These are phyloP conservation scores for Hemistola chrysoprasaria DNA, from an alignment of 2,888 invertebrate genomes.

Conservation along the genomic window DNA sequence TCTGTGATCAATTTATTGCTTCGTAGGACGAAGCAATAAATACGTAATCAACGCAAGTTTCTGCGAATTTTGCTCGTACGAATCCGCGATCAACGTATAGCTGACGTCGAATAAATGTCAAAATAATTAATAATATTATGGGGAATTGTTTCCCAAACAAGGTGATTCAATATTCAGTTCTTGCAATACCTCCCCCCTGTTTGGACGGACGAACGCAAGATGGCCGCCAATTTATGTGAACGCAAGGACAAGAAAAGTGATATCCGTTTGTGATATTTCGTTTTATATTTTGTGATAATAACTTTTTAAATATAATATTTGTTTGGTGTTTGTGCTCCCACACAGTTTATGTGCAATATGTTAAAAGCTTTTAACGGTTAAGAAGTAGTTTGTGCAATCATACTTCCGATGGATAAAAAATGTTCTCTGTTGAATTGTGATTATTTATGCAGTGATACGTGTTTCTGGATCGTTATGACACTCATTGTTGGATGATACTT, in stretches of 20 bases:
- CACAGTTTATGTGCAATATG: constrained; percentile 68
- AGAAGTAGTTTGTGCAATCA: constrained; percentile 70
- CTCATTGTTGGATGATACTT: constrained; percentile 77
- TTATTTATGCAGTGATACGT: constrained; percentile 77
- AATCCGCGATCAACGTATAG: too few relatives aligned
- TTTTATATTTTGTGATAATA: constrained; percentile 68
- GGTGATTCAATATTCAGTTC: constrained; percentile 26
- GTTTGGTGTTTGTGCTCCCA: constrained; percentile 62
- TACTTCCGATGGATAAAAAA: constrained; percentile 69
- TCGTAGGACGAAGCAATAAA: too few relatives aligned
- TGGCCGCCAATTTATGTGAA: constrained; percentile 80
- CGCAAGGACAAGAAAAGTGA: constrained; percentile 77
- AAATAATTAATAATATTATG: too few relatives aligned
- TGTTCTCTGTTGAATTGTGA: constrained; percentile 79
- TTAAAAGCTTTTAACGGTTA: constrained; percentile 71
- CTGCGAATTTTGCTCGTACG: too few relatives aligned
- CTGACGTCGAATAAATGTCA: too few relatives aligned
- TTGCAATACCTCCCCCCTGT: constrained; percentile 56
- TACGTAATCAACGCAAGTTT: too few relatives aligned
- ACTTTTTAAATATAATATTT: constrained; percentile 56
- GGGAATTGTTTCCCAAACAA: too few relatives aligned
- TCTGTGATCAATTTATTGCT: too few relatives aligned
- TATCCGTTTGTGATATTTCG: constrained; percentile 70
- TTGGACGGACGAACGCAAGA: constrained; percentile 75
- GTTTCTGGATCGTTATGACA: constrained; percentile 71